These are phyloP conservation scores for Strigamia maritima DNA, from an alignment of 2,888 invertebrate species.

Conservation along the genomic window DNA sequence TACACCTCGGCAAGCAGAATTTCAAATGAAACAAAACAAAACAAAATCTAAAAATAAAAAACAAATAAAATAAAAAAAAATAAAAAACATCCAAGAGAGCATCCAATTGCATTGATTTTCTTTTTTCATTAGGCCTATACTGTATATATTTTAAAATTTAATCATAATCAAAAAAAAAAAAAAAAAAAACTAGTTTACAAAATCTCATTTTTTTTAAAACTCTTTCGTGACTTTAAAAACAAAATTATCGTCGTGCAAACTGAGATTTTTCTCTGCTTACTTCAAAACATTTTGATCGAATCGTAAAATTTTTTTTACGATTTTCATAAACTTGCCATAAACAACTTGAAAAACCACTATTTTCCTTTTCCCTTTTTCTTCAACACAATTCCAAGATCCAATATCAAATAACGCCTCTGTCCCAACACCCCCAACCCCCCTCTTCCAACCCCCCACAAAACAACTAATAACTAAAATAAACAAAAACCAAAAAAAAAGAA, in stretches of 20 bases:
- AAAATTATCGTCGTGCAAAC: neutral
- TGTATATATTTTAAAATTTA: neutral
- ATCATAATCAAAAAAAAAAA: neutral
- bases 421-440: neutral
- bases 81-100: too few relatives aligned
- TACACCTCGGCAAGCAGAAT: neutral
- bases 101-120: neutral
- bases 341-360: neutral
- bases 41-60: neutral
- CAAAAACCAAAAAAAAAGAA: neutral
- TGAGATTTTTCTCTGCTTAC: neutral
- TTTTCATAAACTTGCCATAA: neutral
- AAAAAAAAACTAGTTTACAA: neutral
- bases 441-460: neutral
- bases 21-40: conserved; percentile 1
- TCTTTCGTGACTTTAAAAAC: neutral
- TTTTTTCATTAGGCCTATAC: neutral
- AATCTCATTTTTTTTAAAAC: neutral
- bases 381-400: neutral
- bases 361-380: neutral
- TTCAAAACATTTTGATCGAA: conserved; percentile 4
- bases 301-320: neutral
- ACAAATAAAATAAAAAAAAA: neutral
- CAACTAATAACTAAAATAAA: neutral
- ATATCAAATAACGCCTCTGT: neutral